phyloP scores from a whole-genome alignment of 2,888 invertebrate genomes.

The Lepetodrilus schrolli region DNA sequence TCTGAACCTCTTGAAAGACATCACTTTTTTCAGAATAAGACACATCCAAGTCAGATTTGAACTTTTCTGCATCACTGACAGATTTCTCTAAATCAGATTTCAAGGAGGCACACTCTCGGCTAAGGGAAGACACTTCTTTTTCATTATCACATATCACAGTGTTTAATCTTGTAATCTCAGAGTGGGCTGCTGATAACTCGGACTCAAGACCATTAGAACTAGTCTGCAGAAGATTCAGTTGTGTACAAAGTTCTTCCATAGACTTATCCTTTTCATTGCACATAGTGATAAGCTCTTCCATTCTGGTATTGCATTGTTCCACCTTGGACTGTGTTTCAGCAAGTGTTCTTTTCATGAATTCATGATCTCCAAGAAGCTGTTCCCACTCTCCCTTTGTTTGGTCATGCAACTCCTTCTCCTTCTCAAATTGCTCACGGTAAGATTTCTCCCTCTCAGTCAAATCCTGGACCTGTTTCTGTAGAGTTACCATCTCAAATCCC shows the following conservation, averaged over 20 bases:
- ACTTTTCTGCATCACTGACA: constrained; percentile 27
- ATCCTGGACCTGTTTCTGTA: constrained; percentile 27
- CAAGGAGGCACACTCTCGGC: constrained; percentile 34
- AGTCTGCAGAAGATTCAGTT: constrained; percentile 13
- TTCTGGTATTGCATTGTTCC: not conserved
- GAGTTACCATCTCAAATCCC: not conserved
- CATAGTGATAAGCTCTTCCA: not conserved
- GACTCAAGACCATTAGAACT: not conserved
- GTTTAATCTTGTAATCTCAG: not conserved
- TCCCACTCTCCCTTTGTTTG: constrained; percentile 26
- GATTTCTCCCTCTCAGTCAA: constrained; percentile 7
- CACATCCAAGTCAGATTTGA: constrained; percentile 17
- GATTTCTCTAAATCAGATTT: constrained; percentile 32
- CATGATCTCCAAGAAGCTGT: constrained; percentile 30
- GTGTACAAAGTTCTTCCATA: constrained; percentile 23
- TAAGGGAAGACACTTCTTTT: constrained; percentile 22
- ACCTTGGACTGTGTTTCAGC: constrained; percentile 26
- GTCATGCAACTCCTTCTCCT: constrained; percentile 27
- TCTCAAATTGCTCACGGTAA: constrained; percentile 23
- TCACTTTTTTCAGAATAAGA: constrained; percentile 15
- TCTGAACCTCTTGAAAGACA: constrained; percentile 33
- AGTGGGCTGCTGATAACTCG: not conserved
- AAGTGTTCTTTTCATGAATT: constrained; percentile 2
- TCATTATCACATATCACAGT: not conserved
- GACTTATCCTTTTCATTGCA: constrained; percentile 27